Base-by-base conservation (phyloP, 2,113 vertebrate species). In the Sturnira hondurensis region DNA sequence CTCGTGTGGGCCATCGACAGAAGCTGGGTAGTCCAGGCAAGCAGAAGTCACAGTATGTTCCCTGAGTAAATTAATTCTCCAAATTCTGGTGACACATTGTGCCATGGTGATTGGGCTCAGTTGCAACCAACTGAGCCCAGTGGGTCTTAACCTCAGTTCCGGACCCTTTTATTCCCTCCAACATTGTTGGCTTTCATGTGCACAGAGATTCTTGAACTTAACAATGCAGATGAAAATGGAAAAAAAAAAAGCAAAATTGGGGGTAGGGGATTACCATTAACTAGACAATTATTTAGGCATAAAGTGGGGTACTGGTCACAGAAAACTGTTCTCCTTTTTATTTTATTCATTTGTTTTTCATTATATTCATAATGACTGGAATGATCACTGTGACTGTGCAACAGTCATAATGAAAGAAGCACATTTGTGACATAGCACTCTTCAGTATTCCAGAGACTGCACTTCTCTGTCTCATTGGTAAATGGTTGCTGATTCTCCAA, bases 401-500 rank as follows among this genome's bases (percentile, higher is more conserved):
- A 65, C 67, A 89, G 58, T 96, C 58, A 93, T 88, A 96, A 71
- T 52, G 73, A 93, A 95, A 97, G 77, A 87, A 95, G 70, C 58
- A 61, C 12, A 19, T 84, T 86, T 86, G 26, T 76, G 67, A 58
- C 31, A 87, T 65, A 52, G 38, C 45, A 67, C 26, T 26, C 47
- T 76, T 77, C 54, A 43, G 54, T 77, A 67, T 85, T 77, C 58
- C 12, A 12, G 36, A 70, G 50, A 68, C 76, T 54, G 28, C 24
- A 52, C 90, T 89, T 89, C 86, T 45, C 52, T 38, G 5, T 54
- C n/a, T 93, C 12, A 33, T 68, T 84, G 52, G 52, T 87, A 65
- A 93, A 52, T 74, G 22, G 81, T 92, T 81, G 52, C n/a, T 77
- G 73, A 36, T 84, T 95, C 68, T 89, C 47, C 63, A 54, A 83